Evolutionary conservation across 2,888 invertebrate genomes (phyloP).

Genomic region (Gryllus longicercus): DNA sequence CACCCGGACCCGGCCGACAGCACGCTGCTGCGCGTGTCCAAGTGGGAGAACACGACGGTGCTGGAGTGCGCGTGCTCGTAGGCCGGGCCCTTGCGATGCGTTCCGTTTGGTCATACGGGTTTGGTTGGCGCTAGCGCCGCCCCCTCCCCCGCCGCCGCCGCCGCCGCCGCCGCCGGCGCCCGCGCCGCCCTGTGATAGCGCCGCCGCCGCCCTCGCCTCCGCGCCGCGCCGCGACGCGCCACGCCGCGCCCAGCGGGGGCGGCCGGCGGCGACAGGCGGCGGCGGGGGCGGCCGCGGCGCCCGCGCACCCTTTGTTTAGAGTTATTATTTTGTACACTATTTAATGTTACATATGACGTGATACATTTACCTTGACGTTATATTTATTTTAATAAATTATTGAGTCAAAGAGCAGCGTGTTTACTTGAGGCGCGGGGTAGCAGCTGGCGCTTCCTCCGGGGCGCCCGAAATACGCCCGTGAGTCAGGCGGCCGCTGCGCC

Average conservation of each 20-base stretch:
- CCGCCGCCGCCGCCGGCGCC: not conserved
- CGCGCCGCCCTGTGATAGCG: not conserved
- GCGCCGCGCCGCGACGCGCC: not conserved
- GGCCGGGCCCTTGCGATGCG: not conserved
- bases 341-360: constrained; percentile 24
- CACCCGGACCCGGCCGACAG: constrained; percentile 62
- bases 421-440: constrained; percentile 10
- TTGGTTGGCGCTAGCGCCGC: not conserved
- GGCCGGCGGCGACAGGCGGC: not conserved
- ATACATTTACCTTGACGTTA: constrained; percentile 29
- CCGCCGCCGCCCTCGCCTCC: not conserved
- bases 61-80: constrained; percentile 70
- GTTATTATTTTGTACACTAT: constrained; percentile 27
- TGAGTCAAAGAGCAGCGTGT: constrained; percentile 24
- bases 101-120: constrained; percentile 10
- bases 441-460: not conserved
- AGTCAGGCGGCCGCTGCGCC: not conserved
- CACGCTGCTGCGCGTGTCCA: constrained; percentile 60
- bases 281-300: not conserved
- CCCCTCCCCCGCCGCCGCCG: not conserved
- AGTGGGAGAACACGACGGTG: constrained; percentile 68
- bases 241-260: not conserved
- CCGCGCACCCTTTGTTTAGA: not conserved
- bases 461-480: not conserved
- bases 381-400: constrained; percentile 34